Evolutionary conservation across 1,140 invertebrate species (phyloP), one percentile per base, ranked within the genome.

Genomic region (Saxidomus purpurata): DNA sequence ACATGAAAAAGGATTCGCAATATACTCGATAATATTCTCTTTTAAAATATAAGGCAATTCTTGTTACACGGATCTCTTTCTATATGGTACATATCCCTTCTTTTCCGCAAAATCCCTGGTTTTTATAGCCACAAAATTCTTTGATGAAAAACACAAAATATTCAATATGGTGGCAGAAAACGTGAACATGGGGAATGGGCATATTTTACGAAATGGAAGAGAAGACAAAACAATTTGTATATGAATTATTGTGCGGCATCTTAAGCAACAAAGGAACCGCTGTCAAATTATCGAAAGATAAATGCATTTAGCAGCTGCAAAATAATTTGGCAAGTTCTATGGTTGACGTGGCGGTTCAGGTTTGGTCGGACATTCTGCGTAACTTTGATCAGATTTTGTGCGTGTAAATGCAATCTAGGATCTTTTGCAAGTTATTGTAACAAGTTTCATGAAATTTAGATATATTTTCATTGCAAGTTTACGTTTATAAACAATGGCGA

Each of bases 1-100:
- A 87, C 85, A 79, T 87, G 85, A 76, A 87, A 71, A 87, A 87
- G 85, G 85, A 87, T 87, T 87, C 85, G 74, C 71, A 87, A 87
- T 49, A 59, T 79, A 43, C 71, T 61, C 49, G 52, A 55, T 71
- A 59, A 77, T 71, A 59, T 61, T 74, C 67, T 63, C 85, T 63
- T 87, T 77, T 76, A 52, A 87, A 31, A 79, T 69, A 67, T 77
- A 52, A 87, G 85, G 85, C 85, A 25, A 36, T 79, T 34, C 36
- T 59, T 59, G 76, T 40, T 38, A 61, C 22, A 22, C 77, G 71
- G 85, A 87, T 76, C 85, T 77, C 76, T 77, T 76, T 87, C 47
- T 87, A 63, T 40, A 67, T 87, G 83, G 83, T 85, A 85, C 69
- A 85, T 49, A 85, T 38, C 83, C 83, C 63, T 85, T 63, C n/a